These are phyloP conservation scores for Enoplosus armatus DNA, from an alignment of 2,797 vertebrate genomes.

Conservation along the genomic window DNA sequence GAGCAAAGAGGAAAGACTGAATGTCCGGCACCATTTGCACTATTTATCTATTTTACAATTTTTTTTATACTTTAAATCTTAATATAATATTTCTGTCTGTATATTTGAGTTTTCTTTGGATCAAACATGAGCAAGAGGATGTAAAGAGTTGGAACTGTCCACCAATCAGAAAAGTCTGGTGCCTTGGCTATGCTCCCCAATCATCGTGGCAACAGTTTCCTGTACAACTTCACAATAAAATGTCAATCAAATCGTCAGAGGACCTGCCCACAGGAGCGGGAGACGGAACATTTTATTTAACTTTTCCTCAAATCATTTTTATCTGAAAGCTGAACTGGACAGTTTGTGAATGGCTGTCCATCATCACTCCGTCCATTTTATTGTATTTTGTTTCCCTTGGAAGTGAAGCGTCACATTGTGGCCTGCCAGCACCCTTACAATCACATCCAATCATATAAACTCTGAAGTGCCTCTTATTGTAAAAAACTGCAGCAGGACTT, in stretches of 20 bases:
- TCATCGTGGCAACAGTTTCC: constrained; percentile 35
- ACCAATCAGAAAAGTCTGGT: constrained; percentile 49
- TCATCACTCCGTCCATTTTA: background rate
- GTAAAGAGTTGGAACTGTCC: constrained; percentile 47
- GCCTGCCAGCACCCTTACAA: constrained; percentile 47
- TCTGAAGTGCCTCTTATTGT: constrained; percentile 73
- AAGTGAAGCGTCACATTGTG: constrained; percentile 15
- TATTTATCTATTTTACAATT: constrained; percentile 79
- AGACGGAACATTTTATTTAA: background rate
- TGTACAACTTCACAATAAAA: constrained; percentile 8
- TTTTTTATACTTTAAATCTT: constrained; percentile 61
- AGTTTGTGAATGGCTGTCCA: background rate
- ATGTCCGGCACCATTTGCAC: constrained; percentile 84
- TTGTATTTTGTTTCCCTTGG: background rate
- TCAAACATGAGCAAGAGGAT: constrained; percentile 49
- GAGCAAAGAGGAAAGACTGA: constrained; percentile 57
- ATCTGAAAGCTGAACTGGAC: background rate
- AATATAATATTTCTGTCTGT: constrained; percentile 61
- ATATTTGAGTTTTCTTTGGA: constrained; percentile 46
- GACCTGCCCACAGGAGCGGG: constrained; percentile 28
- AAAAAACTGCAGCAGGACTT: constrained; percentile 8
- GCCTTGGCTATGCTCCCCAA: constrained; percentile 56
- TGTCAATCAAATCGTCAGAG: constrained; percentile 50
- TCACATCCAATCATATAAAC: constrained; percentile 37
- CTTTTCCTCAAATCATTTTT: background rate